Evolutionary conservation across 2,888 invertebrate species (phyloP).

Genomic region (Limenitis arthemis): DNA sequence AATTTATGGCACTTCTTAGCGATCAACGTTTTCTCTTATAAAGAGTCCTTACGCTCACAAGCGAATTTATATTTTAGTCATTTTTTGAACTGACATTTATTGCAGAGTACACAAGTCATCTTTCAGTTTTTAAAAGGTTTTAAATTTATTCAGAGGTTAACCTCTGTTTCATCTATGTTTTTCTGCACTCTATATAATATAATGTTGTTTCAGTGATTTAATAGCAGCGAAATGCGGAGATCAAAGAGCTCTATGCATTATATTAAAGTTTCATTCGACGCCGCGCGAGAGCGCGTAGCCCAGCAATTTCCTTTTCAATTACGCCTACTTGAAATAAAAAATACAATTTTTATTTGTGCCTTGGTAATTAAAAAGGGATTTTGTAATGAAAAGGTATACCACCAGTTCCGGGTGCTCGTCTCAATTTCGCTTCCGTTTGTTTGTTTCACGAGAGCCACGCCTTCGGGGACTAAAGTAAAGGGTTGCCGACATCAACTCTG

Average conservation of each 20-base stretch:
- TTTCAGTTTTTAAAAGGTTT: not conserved
- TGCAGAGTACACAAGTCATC: not conserved
- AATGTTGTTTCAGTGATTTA: slow-evolving; percentile 53
- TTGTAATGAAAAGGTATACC: slow-evolving; percentile 71
- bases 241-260: slow-evolving; percentile 70
- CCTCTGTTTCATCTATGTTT: slow-evolving; percentile 11
- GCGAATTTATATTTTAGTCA: slow-evolving; percentile 31
- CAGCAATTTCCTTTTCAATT: slow-evolving; percentile 71
- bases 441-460: slow-evolving; percentile 60
- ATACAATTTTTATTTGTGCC: slow-evolving; percentile 69
- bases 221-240: slow-evolving; percentile 61
- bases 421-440: slow-evolving; percentile 70
- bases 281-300: slow-evolving; percentile 48
- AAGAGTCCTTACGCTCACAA: slow-evolving; percentile 19
- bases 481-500: slow-evolving; percentile 42
- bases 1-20: slow-evolving; percentile 58
- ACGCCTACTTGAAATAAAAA: slow-evolving; percentile 69
- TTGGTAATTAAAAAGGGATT: slow-evolving; percentile 72
- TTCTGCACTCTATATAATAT: slow-evolving; percentile 25
- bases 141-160: slow-evolving; percentile 8
- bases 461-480: slow-evolving; percentile 54
- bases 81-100: slow-evolving; percentile 8
- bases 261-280: slow-evolving; percentile 69
- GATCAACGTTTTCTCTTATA: slow-evolving; percentile 26
- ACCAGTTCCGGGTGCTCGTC: slow-evolving; percentile 67